A percentile compares a stretch with the other conserved stretches of the same genome.
Conservation (phyloP, 35 echinoderm and acorn worm genomes). For the Chiridota heheva region DNA sequence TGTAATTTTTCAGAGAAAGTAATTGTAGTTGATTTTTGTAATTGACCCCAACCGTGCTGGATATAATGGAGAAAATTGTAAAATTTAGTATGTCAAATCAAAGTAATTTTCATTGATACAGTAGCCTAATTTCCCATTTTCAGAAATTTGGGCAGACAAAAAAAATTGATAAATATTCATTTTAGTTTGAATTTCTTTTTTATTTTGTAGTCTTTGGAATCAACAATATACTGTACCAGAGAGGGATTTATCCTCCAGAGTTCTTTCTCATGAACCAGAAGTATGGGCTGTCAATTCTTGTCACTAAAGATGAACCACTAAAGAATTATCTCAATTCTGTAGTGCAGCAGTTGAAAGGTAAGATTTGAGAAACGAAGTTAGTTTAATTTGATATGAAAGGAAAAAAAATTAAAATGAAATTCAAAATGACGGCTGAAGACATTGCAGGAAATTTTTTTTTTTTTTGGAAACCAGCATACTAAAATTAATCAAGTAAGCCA, state of each 20-base stretch:
- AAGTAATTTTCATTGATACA: background rate
- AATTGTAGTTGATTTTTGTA: no score
- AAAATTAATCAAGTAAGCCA: no score
- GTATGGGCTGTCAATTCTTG: slow-evolving; percentile 78
- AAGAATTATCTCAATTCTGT: slow-evolving; percentile 76
- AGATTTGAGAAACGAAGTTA: background rate
- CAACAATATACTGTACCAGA: slow-evolving; percentile 90
- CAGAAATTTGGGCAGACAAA: background rate
- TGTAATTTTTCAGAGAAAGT: no score
- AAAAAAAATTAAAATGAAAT: no score
- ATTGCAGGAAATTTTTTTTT: no score
- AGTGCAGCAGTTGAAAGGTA: slow-evolving; percentile 88
- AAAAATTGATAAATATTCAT: background rate
- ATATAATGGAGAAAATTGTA: background rate
- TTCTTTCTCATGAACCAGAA: slow-evolving; percentile 72
- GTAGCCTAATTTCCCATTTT: background rate
- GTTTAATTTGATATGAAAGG: no score
- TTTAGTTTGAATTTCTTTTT: background rate
- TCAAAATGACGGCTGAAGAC: no score
- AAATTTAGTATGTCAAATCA: background rate
- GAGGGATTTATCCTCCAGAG: slow-evolving; percentile 96
- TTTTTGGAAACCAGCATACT: no score
- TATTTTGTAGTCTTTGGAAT: slow-evolving; percentile 78
- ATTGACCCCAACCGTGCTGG: no score
- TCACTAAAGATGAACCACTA: slow-evolving; percentile 69